Base-by-base conservation (phyloP, 2,797 vertebrate genomes). In the Nothura maculosa region DNA sequence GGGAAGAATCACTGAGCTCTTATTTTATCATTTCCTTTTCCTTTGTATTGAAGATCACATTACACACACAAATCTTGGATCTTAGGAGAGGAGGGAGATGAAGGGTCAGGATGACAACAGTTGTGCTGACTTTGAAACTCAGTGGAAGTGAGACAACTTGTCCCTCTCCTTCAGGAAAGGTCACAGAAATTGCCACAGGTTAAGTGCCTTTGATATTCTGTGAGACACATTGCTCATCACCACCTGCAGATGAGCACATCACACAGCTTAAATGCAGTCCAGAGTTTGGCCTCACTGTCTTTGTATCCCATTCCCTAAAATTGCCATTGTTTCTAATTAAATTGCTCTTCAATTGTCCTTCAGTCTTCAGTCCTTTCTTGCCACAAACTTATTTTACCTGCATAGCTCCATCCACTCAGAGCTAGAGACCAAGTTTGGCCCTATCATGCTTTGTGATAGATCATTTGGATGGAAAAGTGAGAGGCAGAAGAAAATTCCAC, bases 121-220 rank as follows among this genome's bases (percentile, higher is more conserved):
- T 48, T 66, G 60, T 28, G 24, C 54, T 87, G 89, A 60, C 50
- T 85, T 87, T 73, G 85, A 87, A 85, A 70, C 21, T 47, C 50
- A 83, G 12, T 60, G 89, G 82, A 0, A 0, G 40, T 57, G 38
- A 78, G 42, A 76, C 2, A 66, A 16, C 9, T 63, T 89, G 66
- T 89, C 45, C 58, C 28, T 77, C n/a, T 85, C 50, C 77, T 92
- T 92, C 58, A 83, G 66, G 45, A 83, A 73, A 87, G 62, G 73
- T 92, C 80, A 45, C 55, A 72, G 79, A 78, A 89, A 91, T 60
- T 64, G 45, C 60, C 70, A 28, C 21, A 58, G 30, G 50, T 78
- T 69, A 54, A 62, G 28, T 75, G n/a, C 22, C 45, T 80, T 62
- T 69, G 73, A 75, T 73, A 34, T 12, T 16, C 47, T 73, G 45